Evolutionary conservation across 2,797 vertebrate species (phyloP), one percentile per base, ranked within the genome.

Genomic region (Gymnoscopelus braueri): DNA sequence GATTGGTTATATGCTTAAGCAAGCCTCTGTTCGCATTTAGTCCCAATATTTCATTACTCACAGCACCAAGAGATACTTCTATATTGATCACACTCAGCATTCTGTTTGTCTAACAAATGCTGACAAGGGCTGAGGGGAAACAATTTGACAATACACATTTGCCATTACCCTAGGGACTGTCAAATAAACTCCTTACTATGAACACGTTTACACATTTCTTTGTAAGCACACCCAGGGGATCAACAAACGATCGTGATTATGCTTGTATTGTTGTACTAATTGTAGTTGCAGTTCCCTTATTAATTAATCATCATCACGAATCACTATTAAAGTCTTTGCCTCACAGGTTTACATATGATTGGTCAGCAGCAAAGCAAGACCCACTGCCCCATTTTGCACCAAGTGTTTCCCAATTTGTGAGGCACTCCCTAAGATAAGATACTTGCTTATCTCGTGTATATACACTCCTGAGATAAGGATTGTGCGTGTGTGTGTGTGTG

Each of bases 381-480:
- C 70, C 65, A 79, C 56, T 81, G 63, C 60, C 78, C 79, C 53
- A 77, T 24, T 73, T 72, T 2, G 23, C 62, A 35, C 49, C 48
- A 68, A 19, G 49, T 65, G 35, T 54, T 60, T 60, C 52, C 50
- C 58, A 57, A 39, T 32, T 19, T 29, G 54, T 26, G 29, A 63
- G 77, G 72, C 77, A 60, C 75, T 67, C 74, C 74, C 72, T 70
- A 5, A 44, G 39, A 44, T 44, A 44, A 44, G 39, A 44, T 44
- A 35, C n/a, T 5, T 14, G 19, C 26, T 72, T 74, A 78, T 85
- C 78, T 78, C 0, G 0, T 44, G 35, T 39, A 8, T 44, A 44
- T 44, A 44, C 7, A 39, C 6, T 44, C 39, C 39, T 44, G 39
- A n/a, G 58, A 44, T 44, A 44, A 44, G 39, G 39, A 14, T 60